Conservation (phyloP, 2,888 invertebrate species). For the Amblyjoppa fuscipennis region DNA sequence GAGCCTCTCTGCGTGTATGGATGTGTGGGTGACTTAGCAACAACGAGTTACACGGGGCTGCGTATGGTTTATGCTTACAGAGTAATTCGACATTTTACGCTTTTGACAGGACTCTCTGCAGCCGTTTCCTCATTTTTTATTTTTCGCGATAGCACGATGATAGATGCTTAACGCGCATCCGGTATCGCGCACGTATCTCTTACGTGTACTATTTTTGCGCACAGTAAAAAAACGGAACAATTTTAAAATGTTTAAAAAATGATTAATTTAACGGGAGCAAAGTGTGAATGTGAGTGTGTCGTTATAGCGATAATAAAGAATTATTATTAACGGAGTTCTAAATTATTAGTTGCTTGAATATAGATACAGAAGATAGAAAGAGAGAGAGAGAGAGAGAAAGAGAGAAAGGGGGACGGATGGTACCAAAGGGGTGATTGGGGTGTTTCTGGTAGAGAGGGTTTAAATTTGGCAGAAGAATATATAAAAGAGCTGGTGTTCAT, state of each 20-base stretch:
- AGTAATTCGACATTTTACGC: slow-evolving; percentile 48
- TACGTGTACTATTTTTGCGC: not conserved
- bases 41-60: slow-evolving; percentile 29
- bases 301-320: slow-evolving; percentile 28
- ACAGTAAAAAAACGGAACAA: slow-evolving; percentile 5
- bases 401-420: slow-evolving; percentile 63
- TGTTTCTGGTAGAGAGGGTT: slow-evolving; percentile 63
- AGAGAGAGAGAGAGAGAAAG: slow-evolving; percentile 70
- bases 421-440: slow-evolving; percentile 64
- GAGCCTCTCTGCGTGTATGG: not conserved
- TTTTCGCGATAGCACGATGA: slow-evolving; percentile 20
- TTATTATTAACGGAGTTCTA: slow-evolving; percentile 70
- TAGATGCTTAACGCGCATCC: slow-evolving; percentile 27
- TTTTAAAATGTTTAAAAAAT: not conserved
- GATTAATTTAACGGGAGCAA: not conserved
- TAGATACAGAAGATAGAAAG: slow-evolving; percentile 74
- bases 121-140: not conserved
- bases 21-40: slow-evolving; percentile 12
- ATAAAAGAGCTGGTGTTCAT: slow-evolving; percentile 67
- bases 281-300: slow-evolving; percentile 7
- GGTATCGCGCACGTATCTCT: slow-evolving; percentile 1
- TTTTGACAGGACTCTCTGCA: slow-evolving; percentile 41
- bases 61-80: slow-evolving; percentile 36
- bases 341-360: slow-evolving; percentile 50
- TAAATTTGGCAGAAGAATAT: slow-evolving; percentile 52